A percentile compares a stretch with the other conserved stretches of the same genome.
Conservation (phyloP, 2,113 vertebrate species). For the Macrotus californicus region DNA sequence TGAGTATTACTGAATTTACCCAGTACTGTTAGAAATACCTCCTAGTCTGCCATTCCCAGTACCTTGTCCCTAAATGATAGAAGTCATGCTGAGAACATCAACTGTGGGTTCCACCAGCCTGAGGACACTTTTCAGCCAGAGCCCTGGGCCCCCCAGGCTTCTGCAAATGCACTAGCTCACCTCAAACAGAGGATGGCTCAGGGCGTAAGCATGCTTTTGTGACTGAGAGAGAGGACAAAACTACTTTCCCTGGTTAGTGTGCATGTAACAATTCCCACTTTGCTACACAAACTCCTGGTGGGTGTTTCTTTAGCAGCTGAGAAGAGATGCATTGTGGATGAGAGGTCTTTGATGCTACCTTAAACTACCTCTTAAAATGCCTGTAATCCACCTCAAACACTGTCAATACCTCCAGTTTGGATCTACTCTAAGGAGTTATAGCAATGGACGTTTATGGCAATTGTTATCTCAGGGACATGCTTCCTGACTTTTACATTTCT, state of each 20-base stretch:
- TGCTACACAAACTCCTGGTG: not conserved
- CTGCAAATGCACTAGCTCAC: not conserved
- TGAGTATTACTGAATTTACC: not conserved
- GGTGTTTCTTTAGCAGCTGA: not conserved
- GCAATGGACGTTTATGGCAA: not conserved
- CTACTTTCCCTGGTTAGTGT: not conserved
- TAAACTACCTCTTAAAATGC: not conserved
- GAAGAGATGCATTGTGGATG: not conserved
- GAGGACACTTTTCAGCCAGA: not conserved
- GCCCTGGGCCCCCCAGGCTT: not conserved
- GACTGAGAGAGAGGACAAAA: not conserved
- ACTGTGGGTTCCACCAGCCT: not conserved
- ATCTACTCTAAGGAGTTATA: not conserved
- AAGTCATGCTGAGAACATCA: not conserved
- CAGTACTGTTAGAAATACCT: not conserved
- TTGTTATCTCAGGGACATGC: not conserved
- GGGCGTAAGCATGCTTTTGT: not conserved
- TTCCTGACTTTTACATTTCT: slow-evolving; percentile 9
- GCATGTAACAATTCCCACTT: not conserved
- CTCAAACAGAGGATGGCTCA: not conserved
- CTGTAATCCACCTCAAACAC: not conserved
- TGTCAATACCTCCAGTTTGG: not conserved
- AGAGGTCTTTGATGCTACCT: not conserved
- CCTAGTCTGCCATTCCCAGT: not conserved
- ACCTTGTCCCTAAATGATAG: not conserved